Percentiles rank a stretch among this genome's conserved stretches.
Conservation (phyloP, 2,888 invertebrate genomes). For the Melanostoma scalare region DNA sequence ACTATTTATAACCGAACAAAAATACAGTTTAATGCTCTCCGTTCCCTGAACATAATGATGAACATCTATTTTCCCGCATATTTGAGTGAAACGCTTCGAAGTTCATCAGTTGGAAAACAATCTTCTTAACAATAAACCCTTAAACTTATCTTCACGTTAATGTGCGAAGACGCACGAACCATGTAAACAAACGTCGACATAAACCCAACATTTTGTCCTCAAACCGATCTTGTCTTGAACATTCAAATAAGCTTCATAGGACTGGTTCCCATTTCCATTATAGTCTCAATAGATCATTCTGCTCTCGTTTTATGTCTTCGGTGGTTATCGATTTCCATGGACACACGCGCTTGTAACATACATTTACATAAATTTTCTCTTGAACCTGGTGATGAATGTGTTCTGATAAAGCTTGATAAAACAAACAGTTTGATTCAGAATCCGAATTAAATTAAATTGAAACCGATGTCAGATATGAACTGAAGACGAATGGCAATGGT, state of each 20-base stretch:
- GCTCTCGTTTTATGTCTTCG: constrained; percentile 20
- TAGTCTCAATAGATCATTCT: constrained; percentile 54
- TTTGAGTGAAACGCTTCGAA: not conserved
- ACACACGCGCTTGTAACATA: constrained; percentile 21
- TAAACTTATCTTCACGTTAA: constrained; percentile 19
- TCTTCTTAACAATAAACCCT: not conserved
- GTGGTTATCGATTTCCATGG: constrained; percentile 35
- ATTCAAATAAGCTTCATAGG: constrained; percentile 29
- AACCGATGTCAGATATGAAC: constrained; percentile 54
- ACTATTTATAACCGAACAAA: too few relatives aligned
- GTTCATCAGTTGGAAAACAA: constrained; percentile 10
- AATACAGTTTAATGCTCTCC: too few relatives aligned
- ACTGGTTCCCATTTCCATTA: constrained; percentile 25
- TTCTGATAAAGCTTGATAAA: constrained; percentile 42
- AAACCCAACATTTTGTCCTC: constrained; percentile 8
- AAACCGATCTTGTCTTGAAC: constrained; percentile 19
- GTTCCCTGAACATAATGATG: not conserved
- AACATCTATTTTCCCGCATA: not conserved
- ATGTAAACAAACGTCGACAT: constrained; percentile 24
- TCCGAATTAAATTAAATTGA: constrained; percentile 55
- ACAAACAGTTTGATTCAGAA: constrained; percentile 31
- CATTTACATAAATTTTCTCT: constrained; percentile 44
- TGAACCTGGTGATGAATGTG: constrained; percentile 50
- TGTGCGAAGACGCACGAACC: not conserved
- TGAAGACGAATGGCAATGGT: constrained; percentile 11